These are phyloP conservation scores for Aphelenchoides fujianensis DNA, from an alignment of 1,140 invertebrate species.

Conservation along the genomic window DNA sequence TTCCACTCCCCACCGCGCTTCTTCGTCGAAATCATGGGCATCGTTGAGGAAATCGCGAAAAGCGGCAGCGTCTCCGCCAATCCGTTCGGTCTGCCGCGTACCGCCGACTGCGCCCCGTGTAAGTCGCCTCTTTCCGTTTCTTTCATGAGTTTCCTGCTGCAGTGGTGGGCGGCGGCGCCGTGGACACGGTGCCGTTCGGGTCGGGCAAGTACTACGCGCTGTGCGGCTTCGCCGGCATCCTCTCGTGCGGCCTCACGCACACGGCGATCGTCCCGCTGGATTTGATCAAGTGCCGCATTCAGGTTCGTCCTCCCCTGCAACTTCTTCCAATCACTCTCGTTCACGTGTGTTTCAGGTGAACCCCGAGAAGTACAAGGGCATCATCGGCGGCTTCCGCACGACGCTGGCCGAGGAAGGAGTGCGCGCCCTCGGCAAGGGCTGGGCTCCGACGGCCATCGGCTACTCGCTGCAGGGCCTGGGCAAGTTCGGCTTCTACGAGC, in stretches of 20 bases:
- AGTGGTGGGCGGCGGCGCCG: background rate
- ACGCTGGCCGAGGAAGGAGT: constrained; percentile 81
- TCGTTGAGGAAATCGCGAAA: constrained; percentile 7
- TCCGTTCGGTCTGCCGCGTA: constrained; percentile 14
- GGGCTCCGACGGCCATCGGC: constrained; percentile 96
- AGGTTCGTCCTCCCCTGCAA: too few relatives aligned
- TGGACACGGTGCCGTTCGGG: constrained; percentile 70
- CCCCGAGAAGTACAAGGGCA: constrained; percentile 85
- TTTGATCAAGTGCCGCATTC: constrained; percentile 96
- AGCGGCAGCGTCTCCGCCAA: constrained; percentile 7
- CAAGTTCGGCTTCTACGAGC: constrained; percentile 72
- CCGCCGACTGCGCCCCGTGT: constrained; percentile 9
- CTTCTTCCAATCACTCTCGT: background rate
- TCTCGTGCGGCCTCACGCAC: constrained; percentile 86
- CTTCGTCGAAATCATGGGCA: constrained; percentile 14
- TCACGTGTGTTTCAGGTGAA: constrained; percentile 67
- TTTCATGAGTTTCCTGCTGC: background rate
- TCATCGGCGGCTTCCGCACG: constrained; percentile 79
- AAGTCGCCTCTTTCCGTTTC: background rate
- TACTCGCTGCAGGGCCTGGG: constrained; percentile 83
- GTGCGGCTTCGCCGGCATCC: constrained; percentile 83
- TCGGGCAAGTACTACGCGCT: constrained; percentile 85
- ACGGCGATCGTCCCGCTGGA: constrained; percentile 88
- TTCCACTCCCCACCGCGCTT: too few relatives aligned
- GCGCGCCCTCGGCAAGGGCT: constrained; percentile 83